phyloP scores from a whole-genome alignment of 2,888 invertebrate species.

The Eristalis tenax region DNA sequence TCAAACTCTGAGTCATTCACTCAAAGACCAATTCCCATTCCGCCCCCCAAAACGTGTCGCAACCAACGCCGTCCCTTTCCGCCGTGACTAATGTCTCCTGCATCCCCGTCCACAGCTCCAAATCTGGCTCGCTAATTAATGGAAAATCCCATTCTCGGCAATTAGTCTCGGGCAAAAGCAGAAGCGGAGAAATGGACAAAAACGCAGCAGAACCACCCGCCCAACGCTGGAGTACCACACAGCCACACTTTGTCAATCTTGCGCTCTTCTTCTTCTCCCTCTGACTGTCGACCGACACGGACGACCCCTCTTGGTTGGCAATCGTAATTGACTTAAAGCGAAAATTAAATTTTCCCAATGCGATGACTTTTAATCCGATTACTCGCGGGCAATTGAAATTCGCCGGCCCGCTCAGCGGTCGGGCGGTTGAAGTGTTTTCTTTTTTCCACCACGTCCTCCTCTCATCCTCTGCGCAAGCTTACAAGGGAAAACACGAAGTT shows the following conservation, averaged over 20 bases:
- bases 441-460: not conserved
- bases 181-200: not conserved
- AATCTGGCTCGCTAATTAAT: constrained; percentile 46
- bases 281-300: not conserved
- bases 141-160: constrained; percentile 47
- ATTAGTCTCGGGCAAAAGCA: constrained; percentile 29
- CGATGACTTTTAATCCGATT: constrained; percentile 69
- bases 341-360: constrained; percentile 69
- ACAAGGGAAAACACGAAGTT: not conserved
- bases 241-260: constrained; percentile 31
- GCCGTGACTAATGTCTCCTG: constrained; percentile 11
- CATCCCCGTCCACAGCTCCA: not conserved
- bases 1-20: constrained; percentile 17
- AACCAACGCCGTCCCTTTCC: constrained; percentile 9
- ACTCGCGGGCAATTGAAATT: constrained; percentile 70
- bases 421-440: constrained; percentile 8
- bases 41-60: not conserved
- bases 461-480: not conserved
- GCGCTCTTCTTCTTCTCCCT: not conserved
- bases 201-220: not conserved
- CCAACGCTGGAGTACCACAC: constrained; percentile 8
- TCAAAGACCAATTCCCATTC: not conserved
- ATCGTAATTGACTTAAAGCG: constrained; percentile 64
- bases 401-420: constrained; percentile 6
- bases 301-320: not conserved